These are phyloP conservation scores for Corvus moneduloides DNA, from an alignment of 2,113 vertebrate species.

Conservation along the genomic window DNA sequence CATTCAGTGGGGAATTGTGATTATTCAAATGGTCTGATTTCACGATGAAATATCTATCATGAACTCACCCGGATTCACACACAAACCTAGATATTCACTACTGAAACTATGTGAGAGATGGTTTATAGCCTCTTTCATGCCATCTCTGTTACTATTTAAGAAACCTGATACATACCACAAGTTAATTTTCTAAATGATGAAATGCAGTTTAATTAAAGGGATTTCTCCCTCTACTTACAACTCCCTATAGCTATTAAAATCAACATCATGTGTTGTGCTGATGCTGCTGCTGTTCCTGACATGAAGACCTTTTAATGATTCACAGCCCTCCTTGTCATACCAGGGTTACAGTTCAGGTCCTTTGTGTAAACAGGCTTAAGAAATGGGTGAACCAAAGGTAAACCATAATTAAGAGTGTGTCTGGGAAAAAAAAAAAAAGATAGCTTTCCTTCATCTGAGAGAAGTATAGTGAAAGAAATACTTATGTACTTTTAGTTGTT, in stretches of 20 bases:
- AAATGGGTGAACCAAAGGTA: background rate
- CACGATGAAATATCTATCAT: background rate
- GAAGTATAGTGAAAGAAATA: background rate
- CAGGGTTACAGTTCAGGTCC: background rate
- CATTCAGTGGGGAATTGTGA: background rate
- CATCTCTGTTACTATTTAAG: background rate
- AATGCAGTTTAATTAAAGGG: background rate
- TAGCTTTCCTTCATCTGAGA: background rate
- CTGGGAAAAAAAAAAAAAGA: background rate
- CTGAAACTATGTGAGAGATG: background rate
- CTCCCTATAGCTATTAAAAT: background rate
- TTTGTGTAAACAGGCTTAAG: background rate
- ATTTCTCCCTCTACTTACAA: background rate
- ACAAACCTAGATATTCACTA: background rate
- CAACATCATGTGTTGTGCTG: accelerated
- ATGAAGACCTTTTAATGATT: background rate
- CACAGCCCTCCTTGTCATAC: background rate
- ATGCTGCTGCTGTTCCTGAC: background rate
- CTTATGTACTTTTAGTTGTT: background rate
- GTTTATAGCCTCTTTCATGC: background rate
- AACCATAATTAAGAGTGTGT: background rate
- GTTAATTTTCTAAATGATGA: background rate
- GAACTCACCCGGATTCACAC: background rate
- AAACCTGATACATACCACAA: background rate
- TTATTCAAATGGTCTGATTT: background rate